phyloP scores from a whole-genome alignment of 2,113 vertebrate genomes.

The Alligator sinensis region DNA sequence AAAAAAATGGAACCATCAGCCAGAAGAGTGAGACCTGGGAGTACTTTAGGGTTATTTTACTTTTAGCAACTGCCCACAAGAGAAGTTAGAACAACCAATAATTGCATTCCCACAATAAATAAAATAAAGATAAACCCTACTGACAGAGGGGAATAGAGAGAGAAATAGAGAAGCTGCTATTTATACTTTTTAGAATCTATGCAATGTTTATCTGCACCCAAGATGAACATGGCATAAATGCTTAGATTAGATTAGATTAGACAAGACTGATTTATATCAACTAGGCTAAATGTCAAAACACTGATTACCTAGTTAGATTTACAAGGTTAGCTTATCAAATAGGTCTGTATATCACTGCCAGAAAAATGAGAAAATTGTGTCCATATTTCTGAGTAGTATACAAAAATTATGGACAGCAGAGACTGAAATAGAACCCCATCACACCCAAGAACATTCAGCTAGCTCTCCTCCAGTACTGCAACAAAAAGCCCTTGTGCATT shows the following conservation, averaged over 20 bases:
- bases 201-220: not conserved
- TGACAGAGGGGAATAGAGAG: not conserved
- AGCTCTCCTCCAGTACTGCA: not conserved
- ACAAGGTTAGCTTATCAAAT: not conserved
- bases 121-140: not conserved
- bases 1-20: not conserved
- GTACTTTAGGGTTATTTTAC: not conserved
- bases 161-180: not conserved
- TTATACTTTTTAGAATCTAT: not conserved
- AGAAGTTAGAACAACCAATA: not conserved
- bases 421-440: not conserved
- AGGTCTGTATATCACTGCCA: not conserved
- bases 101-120: conserved; percentile 52
- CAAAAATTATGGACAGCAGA: not conserved
- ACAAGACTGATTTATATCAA: not conserved
- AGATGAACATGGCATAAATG: not conserved
- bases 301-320: not conserved
- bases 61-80: conserved; percentile 18
- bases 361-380: not conserved
- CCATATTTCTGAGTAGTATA: not conserved
- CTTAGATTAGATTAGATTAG: not conserved
- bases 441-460: not conserved
- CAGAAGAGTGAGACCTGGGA: not conserved
- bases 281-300: conserved; percentile 29
- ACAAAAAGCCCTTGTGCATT: no score